These are phyloP conservation scores for Sogatella furcifera DNA, from an alignment of 1,140 invertebrate species.

Conservation along the genomic window DNA sequence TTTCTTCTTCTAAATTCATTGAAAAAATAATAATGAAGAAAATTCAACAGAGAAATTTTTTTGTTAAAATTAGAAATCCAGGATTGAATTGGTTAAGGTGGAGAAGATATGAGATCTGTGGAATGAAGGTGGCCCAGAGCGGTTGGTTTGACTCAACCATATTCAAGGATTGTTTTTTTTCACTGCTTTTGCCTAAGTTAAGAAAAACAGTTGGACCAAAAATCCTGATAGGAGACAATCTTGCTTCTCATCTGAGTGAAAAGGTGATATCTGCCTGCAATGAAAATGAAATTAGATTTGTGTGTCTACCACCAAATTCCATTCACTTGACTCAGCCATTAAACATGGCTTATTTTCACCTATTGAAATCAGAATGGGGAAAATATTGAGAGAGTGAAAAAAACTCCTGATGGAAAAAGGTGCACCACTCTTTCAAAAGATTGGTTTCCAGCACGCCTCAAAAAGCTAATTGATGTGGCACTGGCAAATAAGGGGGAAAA, in stretches of 20 bases:
- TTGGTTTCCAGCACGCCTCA: slow-evolving; percentile 15
- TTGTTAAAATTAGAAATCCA: no score
- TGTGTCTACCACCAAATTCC: slow-evolving; percentile 32
- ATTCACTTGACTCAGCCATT: slow-evolving; percentile 35
- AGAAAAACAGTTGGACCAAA: no score
- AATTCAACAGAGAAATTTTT: no score
- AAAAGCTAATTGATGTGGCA: slow-evolving; percentile 7
- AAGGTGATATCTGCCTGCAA: slow-evolving; percentile 27
- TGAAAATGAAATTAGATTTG: slow-evolving; percentile 31
- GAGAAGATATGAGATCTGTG: slow-evolving; percentile 29
- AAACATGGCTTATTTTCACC: slow-evolving; percentile 31
- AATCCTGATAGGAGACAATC: no score
- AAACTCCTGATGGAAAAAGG: slow-evolving; percentile 16
- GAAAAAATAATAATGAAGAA: no score
- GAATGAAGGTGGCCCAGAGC: slow-evolving; percentile 26
- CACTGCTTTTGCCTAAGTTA: background rate
- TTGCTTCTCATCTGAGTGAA: slow-evolving; percentile 28
- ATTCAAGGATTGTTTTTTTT: slow-evolving; percentile 29
- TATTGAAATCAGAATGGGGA: slow-evolving; percentile 32
- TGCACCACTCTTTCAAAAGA: slow-evolving; percentile 13
- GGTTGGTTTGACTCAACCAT: slow-evolving; percentile 30
- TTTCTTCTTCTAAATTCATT: no score
- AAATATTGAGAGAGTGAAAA: slow-evolving; percentile 29
- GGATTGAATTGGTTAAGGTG: slow-evolving; percentile 22
- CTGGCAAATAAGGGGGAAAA: slow-evolving; percentile 5